These are phyloP conservation scores for Raphicerus campestris DNA, from an alignment of 2,113 vertebrate genomes.

Conservation along the genomic window DNA sequence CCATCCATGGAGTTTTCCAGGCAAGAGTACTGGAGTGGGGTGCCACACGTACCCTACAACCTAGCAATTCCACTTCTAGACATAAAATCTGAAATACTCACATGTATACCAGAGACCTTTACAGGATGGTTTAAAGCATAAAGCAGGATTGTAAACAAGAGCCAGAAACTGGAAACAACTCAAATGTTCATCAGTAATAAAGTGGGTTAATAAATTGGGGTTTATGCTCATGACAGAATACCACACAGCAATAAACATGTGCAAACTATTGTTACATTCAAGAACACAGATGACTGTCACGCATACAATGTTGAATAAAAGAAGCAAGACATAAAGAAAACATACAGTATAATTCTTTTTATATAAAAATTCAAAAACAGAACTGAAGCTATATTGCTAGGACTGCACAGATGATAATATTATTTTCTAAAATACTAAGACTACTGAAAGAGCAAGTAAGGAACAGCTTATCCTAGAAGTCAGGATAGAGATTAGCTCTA, in stretches of 20 bases:
- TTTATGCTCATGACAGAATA: not conserved
- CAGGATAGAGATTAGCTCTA: not conserved
- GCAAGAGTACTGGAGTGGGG: too few relatives aligned
- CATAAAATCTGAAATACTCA: not conserved
- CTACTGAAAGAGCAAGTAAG: not conserved
- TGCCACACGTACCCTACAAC: not conserved
- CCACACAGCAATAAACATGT: not conserved
- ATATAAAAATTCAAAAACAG: not conserved
- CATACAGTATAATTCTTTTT: not conserved
- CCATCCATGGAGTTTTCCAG: too few relatives aligned
- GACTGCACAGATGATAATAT: not conserved
- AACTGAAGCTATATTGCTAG: not conserved
- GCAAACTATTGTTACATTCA: not conserved
- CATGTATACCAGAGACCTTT: not conserved
- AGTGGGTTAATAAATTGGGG: not conserved
- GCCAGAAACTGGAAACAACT: not conserved
- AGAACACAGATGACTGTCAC: not conserved
- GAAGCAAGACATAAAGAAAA: not conserved
- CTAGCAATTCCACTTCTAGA: not conserved
- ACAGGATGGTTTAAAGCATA: not conserved
- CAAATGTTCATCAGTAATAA: not conserved
- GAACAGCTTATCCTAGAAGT: not conserved
- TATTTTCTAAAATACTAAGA: not conserved
- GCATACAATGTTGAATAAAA: not conserved
- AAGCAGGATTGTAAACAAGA: not conserved